Percentiles rank a stretch among this genome's conserved stretches.
phyloP scores from a whole-genome alignment of 2,797 vertebrate species.

The Etheostoma perlongum region DNA sequence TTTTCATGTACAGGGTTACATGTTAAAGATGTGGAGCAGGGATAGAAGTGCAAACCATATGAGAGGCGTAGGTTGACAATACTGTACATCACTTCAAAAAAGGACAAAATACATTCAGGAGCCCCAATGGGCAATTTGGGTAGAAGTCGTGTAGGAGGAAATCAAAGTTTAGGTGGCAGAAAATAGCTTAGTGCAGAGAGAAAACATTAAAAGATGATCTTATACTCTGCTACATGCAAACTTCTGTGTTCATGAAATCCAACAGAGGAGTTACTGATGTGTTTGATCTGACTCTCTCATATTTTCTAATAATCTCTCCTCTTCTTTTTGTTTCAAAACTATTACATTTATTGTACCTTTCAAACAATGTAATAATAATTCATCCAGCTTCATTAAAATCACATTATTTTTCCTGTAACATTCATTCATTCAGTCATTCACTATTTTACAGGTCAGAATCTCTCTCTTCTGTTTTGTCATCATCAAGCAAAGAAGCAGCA shows the following conservation, averaged over 20 bases:
- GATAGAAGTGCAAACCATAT: conserved; percentile 48
- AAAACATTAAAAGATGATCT: conserved; percentile 34
- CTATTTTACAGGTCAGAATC: conserved; percentile 35
- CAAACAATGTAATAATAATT: conserved; percentile 33
- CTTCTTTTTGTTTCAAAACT: background rate
- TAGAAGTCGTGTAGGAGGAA: conserved; percentile 43
- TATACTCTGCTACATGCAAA: conserved; percentile 45
- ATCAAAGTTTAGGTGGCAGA: conserved; percentile 43
- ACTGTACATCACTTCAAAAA: conserved; percentile 81
- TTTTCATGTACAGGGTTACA: conserved; percentile 36
- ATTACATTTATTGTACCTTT: conserved; percentile 12
- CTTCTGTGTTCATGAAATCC: conserved; percentile 15
- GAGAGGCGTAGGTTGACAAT: conserved; percentile 64
- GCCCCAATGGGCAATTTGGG: conserved; percentile 60
- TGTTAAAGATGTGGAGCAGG: conserved; percentile 22
- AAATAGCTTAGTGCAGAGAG: conserved; percentile 49
- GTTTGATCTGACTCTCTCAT: conserved; percentile 23
- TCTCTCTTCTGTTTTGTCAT: conserved; percentile 48
- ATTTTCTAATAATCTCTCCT: background rate
- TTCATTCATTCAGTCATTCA: conserved; percentile 59
- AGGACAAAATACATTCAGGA: conserved; percentile 83
- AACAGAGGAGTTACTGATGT: conserved; percentile 18
- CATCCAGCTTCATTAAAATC: conserved; percentile 37
- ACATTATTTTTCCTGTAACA: conserved; percentile 62
- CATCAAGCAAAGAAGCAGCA: no score